Evolutionary conservation across 2,113 vertebrate species (phyloP).

Genomic region (Daboia siamensis): DNA sequence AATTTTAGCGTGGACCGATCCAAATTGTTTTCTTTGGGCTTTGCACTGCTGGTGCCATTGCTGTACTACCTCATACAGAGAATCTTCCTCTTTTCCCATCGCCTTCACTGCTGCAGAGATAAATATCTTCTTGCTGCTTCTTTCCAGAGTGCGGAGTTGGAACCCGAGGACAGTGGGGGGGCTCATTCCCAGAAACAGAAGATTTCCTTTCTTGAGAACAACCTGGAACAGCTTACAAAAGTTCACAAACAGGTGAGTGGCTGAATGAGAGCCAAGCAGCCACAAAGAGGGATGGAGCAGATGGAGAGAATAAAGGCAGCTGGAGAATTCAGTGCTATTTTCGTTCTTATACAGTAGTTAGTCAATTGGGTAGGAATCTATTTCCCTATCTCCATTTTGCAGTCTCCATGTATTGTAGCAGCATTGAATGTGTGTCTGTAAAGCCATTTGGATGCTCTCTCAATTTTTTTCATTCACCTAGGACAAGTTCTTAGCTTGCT

Average conservation of each 20-base stretch:
- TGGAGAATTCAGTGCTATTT: neutral
- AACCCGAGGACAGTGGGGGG: constrained; percentile 81
- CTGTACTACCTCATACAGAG: neutral
- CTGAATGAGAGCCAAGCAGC: neutral
- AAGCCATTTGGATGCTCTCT: neutral
- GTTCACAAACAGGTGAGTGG: constrained; percentile 90
- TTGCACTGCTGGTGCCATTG: neutral
- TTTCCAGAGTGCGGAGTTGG: constrained; percentile 80
- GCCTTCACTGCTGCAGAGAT: neutral
- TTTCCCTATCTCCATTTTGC: neutral
- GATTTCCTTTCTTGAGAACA: constrained; percentile 96
- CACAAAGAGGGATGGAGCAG: neutral
- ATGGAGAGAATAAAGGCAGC: neutral
- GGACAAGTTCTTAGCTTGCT: neutral
- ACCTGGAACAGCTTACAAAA: constrained; percentile 93
- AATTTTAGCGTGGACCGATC: neutral
- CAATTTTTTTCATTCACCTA: neutral
- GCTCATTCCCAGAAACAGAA: constrained; percentile 89
- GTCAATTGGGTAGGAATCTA: neutral
- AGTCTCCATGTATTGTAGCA: neutral
- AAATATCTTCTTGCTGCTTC: neutral
- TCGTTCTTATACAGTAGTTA: neutral
- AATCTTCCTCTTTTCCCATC: neutral
- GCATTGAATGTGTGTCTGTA: neutral
- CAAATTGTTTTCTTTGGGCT: neutral